Base-by-base conservation (phyloP, 2,888 invertebrate genomes). In the Catocala sponsa region DNA sequence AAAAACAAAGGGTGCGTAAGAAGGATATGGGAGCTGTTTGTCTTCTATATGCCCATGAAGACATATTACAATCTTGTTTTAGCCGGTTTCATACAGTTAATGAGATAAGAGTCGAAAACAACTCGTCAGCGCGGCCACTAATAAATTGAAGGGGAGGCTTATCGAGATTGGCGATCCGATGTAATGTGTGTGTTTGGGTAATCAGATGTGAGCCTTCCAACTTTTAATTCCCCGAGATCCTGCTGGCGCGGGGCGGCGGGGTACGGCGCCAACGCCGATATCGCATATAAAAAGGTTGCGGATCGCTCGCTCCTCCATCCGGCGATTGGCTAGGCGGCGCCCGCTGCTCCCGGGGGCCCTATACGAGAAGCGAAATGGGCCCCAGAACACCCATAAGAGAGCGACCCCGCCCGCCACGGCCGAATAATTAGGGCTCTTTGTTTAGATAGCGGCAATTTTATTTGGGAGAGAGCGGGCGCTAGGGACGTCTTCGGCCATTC, bases 321-420 rank as follows among this genome's bases (percentile, higher is more conserved):
- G 87, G 85, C 93, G 95, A 95, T 95, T 95, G 95, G 95, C 95
- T 95, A 95, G 95, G 95, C 95, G 95, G 95, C 94, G 94, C 95
- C 94, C 93, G 94, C 90, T 89, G 90, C 87, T 95, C 95, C 92
- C 93, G 83, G 87, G 95, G 95, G 95, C 89, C 95, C 95, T 95
- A 95, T 95, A 95, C 95, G 94, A 94, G 93, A 93, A 95, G 94
- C 95, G 94, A 95, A 95, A 96, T 95, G 95, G 95, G 95, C 95
- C 96, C 95, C 95, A 91, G 94, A 95, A 95, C 95, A 95, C 95
- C 95, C 95, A 95, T 95, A 95, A 96, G 95, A 95, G 95, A 95
- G 94, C 95, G 95, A 95, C 95, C 95, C 95, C 95, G 95, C 95
- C 95, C 94, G 94, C 94, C 94, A 94, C 94, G 94, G 94, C 94